A percentile compares a stretch with the other conserved stretches of the same genome.
phyloP scores from a whole-genome alignment of 2,888 invertebrate genomes.

The Lepas anatifera region DNA sequence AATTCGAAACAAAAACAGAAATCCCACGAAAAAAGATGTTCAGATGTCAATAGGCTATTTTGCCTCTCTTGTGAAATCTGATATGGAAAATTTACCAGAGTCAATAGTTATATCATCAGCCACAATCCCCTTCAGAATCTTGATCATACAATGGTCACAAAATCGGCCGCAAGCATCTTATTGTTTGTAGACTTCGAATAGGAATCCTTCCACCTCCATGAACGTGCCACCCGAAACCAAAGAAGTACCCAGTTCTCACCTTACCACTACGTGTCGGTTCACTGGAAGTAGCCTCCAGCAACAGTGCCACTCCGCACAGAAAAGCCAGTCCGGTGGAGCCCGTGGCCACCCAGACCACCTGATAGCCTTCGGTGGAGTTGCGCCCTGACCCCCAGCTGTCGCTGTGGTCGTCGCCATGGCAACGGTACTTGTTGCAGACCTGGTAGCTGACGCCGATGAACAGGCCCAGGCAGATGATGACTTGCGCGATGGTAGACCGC shows the following conservation, averaged over 20 bases:
- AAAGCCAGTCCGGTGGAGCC: neutral
- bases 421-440: conserved; percentile 3
- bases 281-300: neutral
- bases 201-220: too few relatives aligned
- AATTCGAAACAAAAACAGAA: neutral
- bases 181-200: too few relatives aligned
- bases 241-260: too few relatives aligned
- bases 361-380: neutral
- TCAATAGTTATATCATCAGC: neutral
- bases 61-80: neutral
- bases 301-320: neutral
- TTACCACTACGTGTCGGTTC: neutral
- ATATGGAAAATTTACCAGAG: neutral
- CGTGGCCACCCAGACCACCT: neutral
- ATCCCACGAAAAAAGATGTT: neutral
- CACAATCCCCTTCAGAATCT: neutral
- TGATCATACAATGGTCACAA: neutral
- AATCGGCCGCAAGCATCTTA: neutral
- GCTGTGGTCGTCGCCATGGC: conserved; percentile 9
- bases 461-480: neutral
- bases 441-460: conserved; percentile 12
- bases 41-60: neutral
- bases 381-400: neutral
- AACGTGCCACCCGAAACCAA: too few relatives aligned
- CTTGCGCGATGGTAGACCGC: neutral